phyloP scores from a whole-genome alignment of 2,113 vertebrate species.

The Strigops habroptila region DNA sequence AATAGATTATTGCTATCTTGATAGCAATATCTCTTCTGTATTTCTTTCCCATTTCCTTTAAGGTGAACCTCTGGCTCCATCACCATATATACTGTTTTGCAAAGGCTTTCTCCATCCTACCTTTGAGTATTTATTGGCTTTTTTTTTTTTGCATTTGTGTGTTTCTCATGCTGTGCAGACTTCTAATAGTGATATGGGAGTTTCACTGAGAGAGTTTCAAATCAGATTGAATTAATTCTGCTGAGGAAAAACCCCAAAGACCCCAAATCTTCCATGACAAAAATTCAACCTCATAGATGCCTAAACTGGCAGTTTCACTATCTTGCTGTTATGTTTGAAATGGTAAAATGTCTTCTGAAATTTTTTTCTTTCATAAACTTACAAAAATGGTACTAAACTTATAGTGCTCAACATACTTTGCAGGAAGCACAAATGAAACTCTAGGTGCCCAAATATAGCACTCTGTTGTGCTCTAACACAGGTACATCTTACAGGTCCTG shows the following conservation, averaged over 20 bases:
- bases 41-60: neutral
- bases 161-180: neutral
- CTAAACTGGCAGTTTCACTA: neutral
- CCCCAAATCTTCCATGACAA: neutral
- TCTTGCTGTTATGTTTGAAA: neutral
- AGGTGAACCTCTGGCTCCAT: neutral
- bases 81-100: neutral
- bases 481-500: neutral
- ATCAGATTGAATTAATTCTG: neutral
- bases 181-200: neutral
- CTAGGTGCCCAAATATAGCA: neutral
- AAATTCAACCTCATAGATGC: neutral
- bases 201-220: neutral
- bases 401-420: neutral
- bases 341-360: neutral
- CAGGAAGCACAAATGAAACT: neutral
- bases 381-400: neutral
- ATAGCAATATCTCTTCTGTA: neutral
- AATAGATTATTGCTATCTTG: neutral
- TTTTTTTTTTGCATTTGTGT: neutral
- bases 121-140: neutral
- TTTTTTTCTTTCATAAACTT: neutral
- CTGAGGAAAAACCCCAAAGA: neutral
- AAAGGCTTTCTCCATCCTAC: neutral
- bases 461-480: fast-evolving